A percentile compares a stretch with the other conserved stretches of the same genome.
phyloP scores from a whole-genome alignment of 2,888 invertebrate species.

The Synergus gifuensis region DNA sequence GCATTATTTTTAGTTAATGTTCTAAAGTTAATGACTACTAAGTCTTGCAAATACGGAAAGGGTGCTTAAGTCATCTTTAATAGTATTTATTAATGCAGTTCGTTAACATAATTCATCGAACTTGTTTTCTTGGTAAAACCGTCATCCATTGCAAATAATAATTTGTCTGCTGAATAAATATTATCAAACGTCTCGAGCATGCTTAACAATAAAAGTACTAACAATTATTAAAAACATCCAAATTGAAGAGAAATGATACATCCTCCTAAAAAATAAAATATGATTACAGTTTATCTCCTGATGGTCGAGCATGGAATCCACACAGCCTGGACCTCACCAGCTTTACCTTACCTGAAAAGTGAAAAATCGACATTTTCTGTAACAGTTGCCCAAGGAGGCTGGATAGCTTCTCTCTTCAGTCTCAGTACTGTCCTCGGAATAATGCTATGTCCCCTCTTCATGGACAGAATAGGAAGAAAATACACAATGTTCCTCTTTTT shows the following conservation, averaged over 20 bases:
- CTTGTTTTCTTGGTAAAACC: not conserved
- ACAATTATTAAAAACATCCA: too few species aligned
- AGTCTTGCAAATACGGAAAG: not conserved
- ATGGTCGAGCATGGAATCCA: slow-evolving; percentile 68
- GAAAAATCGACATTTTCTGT: slow-evolving; percentile 63
- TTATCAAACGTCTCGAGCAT: too few species aligned
- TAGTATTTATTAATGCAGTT: not conserved
- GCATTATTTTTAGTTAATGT: too few species aligned
- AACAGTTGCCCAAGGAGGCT: slow-evolving; percentile 66
- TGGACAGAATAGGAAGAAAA: slow-evolving; percentile 70
- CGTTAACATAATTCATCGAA: not conserved
- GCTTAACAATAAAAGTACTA: too few species aligned
- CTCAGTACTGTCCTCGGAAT: slow-evolving; percentile 68
- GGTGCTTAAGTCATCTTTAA: not conserved
- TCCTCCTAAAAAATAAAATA: slow-evolving; percentile 73
- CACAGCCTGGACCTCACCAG: slow-evolving; percentile 71
- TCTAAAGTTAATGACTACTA: not conserved
- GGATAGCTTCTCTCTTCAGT: slow-evolving; percentile 69
- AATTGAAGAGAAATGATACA: too few species aligned
- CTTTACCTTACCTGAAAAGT: slow-evolving; percentile 65
- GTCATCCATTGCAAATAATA: not conserved
- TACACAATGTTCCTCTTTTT: slow-evolving; percentile 65
- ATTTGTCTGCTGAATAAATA: too few species aligned
- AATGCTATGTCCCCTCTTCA: slow-evolving; percentile 63
- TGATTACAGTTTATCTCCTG: slow-evolving; percentile 63